These are phyloP conservation scores for Lasaia peninsularis DNA, from an alignment of 1,140 invertebrate genomes.

Conservation along the genomic window DNA sequence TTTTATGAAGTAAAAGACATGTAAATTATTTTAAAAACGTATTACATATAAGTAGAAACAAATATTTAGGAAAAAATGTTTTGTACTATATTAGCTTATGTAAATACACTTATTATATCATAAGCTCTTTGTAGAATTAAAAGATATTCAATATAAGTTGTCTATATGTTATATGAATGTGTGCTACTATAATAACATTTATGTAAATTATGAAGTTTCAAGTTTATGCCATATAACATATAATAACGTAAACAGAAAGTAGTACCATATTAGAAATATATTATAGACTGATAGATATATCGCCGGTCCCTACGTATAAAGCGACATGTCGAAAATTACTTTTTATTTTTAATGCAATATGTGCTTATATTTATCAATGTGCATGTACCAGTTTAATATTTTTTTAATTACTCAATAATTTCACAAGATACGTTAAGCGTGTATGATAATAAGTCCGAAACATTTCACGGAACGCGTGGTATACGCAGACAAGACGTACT, in stretches of 20 bases:
- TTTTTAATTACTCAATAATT: too few relatives aligned
- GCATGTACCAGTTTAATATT: too few relatives aligned
- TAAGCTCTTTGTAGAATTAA: neutral
- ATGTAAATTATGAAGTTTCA: neutral
- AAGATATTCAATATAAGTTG: neutral
- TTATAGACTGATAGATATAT: neutral
- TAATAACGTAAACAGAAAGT: neutral
- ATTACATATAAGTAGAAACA: conserved; percentile 6
- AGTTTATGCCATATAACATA: neutral
- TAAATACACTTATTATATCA: neutral
- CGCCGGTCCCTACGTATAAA: too few relatives aligned
- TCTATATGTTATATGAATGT: neutral
- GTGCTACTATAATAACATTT: neutral
- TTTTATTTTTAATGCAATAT: too few relatives aligned
- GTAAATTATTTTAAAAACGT: conserved; percentile 4
- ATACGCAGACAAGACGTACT: too few relatives aligned
- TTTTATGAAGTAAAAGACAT: neutral
- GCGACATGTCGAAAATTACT: too few relatives aligned
- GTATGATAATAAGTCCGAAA: too few relatives aligned
- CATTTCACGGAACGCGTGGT: too few relatives aligned
- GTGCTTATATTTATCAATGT: too few relatives aligned
- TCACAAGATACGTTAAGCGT: too few relatives aligned
- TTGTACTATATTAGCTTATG: conserved; percentile 4
- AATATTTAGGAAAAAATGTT: conserved; percentile 8
- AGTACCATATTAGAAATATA: neutral